These are phyloP conservation scores for Pseudoatta argentina DNA, from an alignment of 1,140 invertebrate species.

Conservation along the genomic window DNA sequence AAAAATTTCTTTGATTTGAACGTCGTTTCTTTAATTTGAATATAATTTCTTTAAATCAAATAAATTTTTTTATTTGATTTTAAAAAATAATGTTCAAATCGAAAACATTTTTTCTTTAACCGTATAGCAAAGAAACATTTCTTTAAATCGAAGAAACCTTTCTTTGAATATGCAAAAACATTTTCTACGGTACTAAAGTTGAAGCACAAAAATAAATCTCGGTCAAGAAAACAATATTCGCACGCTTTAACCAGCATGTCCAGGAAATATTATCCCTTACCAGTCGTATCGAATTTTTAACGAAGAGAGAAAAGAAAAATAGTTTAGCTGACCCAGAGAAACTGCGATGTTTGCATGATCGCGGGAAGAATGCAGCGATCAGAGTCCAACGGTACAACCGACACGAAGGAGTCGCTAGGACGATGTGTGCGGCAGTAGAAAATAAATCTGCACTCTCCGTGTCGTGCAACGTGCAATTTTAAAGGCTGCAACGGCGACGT, in stretches of 20 bases:
- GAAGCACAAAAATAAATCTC: constrained; percentile 15
- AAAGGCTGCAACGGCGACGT: constrained; percentile 64
- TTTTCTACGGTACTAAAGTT: neutral
- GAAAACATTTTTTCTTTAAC: no score
- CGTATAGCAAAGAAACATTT: no score
- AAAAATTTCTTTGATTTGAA: no score
- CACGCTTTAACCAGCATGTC: constrained; percentile 9
- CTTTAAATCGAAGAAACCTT: no score
- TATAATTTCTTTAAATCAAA: no score
- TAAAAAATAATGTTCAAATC: no score
- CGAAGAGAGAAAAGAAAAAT: neutral
- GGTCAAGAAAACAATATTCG: constrained; percentile 45
- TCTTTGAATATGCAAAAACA: no score
- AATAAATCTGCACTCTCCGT: constrained; percentile 73
- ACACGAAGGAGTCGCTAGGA: constrained; percentile 24
- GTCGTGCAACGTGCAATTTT: constrained; percentile 76
- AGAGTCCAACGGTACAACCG: constrained; percentile 47
- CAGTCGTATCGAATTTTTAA: constrained; percentile 40
- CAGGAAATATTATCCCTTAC: constrained; percentile 45
- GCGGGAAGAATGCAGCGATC: neutral
- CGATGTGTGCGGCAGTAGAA: constrained; percentile 60
- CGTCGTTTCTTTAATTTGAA: no score
- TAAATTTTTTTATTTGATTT: no score
- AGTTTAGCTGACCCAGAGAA: constrained; percentile 26
- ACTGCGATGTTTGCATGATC: constrained; percentile 55